Base-by-base conservation (phyloP, 2,113 vertebrate species). In the Bubo bubo region DNA sequence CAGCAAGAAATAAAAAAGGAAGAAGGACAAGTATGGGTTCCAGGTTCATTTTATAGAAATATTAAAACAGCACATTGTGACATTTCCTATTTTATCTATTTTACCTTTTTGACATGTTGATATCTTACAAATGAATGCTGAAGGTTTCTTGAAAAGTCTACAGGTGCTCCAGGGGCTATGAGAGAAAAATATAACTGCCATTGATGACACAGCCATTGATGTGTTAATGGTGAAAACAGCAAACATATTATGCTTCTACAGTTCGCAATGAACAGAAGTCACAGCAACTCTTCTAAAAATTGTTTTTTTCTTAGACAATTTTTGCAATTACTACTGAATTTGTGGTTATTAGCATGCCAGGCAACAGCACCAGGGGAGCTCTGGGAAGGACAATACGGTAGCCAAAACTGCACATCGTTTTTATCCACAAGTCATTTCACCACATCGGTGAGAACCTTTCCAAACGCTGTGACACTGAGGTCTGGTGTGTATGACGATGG, bases 401-500 rank as follows among this genome's bases (percentile, higher is more conserved):
- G 43, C 17, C 14, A 6, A 0, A 66, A 32, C 16, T 50, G 12
- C 34, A 28, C 6, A 27, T 28, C 9, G 7, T 32, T 53, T 85
- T 79, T 58, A 41, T 35, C 34, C 66, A 5, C 24, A 82, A 86
- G n/a, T 28, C 53, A 58, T 60, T 88, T 58, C 62, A 83, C 22
- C 30, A 37, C 50, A 23, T 4, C 3, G 1, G 14, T 26, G 14
- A 81, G n/a, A 53, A 62, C 43, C 8, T 26, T 66, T 81, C 41
- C 41, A 50, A 90, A 63, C 10, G 28, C 67, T 11, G 3, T 6
- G 21, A 66, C 28, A 14, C 24, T 9, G 26, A 60, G 67, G 21
- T 72, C 45, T 35, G n/a, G 47, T 1, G 14, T 7, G 4, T 45
- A 32, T 14, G 34, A 62, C 0, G 0, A 49, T 9, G 34, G 50